These are phyloP conservation scores for Blennius ocellaris DNA, from an alignment of 2,113 vertebrate species.

Conservation along the genomic window DNA sequence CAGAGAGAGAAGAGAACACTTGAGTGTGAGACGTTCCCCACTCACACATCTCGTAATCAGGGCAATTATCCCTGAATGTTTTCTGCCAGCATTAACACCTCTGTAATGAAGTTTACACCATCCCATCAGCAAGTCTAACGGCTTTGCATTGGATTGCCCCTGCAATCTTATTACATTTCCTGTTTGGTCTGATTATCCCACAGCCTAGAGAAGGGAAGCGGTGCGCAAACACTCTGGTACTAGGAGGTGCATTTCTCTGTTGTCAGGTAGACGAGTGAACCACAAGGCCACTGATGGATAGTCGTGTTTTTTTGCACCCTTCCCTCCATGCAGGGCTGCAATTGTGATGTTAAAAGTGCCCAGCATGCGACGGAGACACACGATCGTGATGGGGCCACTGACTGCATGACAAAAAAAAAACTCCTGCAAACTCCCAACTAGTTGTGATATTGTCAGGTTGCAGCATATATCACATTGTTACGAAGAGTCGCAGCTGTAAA, in stretches of 20 bases:
- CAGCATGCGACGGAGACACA: conserved; percentile 77
- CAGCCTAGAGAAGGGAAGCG: neutral
- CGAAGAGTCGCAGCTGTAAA: neutral
- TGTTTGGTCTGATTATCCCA: conserved; percentile 7
- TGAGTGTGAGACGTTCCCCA: conserved; percentile 51
- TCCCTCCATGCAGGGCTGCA: conserved; percentile 23
- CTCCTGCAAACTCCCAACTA: conserved; percentile 67
- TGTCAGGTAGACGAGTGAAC: too few relatives aligned
- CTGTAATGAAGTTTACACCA: conserved; percentile 70
- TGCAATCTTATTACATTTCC: conserved; percentile 44
- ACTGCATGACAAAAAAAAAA: conserved; percentile 82
- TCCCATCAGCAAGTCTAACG: conserved; percentile 35
- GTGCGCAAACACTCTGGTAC: neutral
- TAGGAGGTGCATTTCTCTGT: too few relatives aligned
- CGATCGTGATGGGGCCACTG: conserved; percentile 51
- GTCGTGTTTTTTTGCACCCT: neutral
- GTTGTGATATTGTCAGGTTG: conserved; percentile 46
- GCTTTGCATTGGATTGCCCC: conserved; percentile 25
- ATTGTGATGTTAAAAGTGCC: conserved; percentile 79
- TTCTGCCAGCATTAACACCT: conserved; percentile 52
- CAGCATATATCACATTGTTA: neutral
- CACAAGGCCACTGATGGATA: too few relatives aligned
- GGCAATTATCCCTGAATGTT: conserved; percentile 61
- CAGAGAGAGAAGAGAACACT: conserved; percentile 24
- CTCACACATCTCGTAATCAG: conserved; percentile 71